phyloP scores from a whole-genome alignment of 37 sponge, comb jelly and placozoan genomes.

The Beroe forskalii region DNA sequence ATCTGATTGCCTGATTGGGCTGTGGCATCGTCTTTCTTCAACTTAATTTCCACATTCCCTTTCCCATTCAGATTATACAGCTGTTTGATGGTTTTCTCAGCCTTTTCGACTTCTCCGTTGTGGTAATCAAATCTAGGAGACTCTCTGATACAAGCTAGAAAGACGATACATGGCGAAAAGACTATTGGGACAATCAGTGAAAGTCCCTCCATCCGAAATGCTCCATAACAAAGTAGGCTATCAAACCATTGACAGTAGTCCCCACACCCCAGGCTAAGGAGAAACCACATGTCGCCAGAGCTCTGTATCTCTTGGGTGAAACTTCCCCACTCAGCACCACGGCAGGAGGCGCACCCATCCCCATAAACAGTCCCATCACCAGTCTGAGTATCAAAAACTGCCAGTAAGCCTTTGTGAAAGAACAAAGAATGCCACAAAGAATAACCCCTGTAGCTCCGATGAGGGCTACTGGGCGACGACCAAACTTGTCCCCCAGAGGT shows the following conservation, averaged over 20 bases:
- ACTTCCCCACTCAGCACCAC: constrained; percentile 11
- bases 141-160: not conserved
- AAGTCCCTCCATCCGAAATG: not conserved
- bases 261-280: not conserved
- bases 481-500: not conserved
- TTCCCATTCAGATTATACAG: not conserved
- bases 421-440: not conserved
- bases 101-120: not conserved
- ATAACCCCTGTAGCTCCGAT: not conserved
- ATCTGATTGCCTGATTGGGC: too few species aligned
- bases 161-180: constrained; percentile 5
- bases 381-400: not conserved
- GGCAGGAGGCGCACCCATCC: not conserved
- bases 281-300: not conserved
- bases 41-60: not conserved
- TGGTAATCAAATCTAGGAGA: not conserved
- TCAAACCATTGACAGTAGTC: not conserved
- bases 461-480: not conserved
- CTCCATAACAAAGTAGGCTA: not conserved
- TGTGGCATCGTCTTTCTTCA: not conserved
- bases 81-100: not conserved
- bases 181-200: not conserved
- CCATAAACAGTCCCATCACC: not conserved
- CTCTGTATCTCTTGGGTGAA: not conserved
- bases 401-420: not conserved